Conservation (phyloP, 2,797 vertebrate genomes). For the Chloroceryle inda region DNA sequence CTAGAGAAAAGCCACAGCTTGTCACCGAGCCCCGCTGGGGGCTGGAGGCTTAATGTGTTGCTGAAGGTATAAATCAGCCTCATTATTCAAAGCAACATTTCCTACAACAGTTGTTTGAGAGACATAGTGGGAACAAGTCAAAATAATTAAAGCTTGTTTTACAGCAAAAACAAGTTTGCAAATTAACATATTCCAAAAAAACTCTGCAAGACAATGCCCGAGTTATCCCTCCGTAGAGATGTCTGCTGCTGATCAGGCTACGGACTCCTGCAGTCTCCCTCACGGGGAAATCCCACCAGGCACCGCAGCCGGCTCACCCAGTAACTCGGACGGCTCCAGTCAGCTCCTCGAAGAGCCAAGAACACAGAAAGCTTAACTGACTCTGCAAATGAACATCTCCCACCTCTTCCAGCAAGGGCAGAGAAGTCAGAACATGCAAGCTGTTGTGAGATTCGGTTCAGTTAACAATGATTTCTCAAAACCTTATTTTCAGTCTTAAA, state of each 20-base stretch:
- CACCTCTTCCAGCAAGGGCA: not conserved
- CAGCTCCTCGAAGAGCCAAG: not conserved
- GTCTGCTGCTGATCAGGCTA: not conserved
- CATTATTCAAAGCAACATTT: not conserved
- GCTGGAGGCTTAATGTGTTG: not conserved
- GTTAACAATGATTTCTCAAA: not conserved
- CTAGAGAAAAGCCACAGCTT: constrained; percentile 13
- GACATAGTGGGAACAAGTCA: constrained; percentile 5
- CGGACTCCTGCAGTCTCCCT: not conserved
- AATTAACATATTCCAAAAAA: constrained; percentile 10
- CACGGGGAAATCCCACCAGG: not conserved
- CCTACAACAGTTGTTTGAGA: constrained; percentile 13
- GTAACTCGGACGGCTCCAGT: not conserved
- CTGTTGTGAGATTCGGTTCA: not conserved
- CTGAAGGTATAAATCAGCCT: not conserved
- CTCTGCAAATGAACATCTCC: not conserved
- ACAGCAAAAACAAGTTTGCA: constrained; percentile 39
- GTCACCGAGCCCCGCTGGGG: constrained; percentile 20
- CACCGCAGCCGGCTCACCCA: rapidly evolving
- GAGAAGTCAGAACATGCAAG: not conserved
- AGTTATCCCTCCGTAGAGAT: not conserved
- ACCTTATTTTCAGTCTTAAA: not conserved
- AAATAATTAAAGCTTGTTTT: constrained; percentile 45
- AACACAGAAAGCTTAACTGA: not conserved
- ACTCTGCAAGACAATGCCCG: not conserved